Evolutionary conservation across 2,888 invertebrate species (phyloP), one percentile per base, ranked within the genome.

Genomic region (Parnassius apollo): DNA sequence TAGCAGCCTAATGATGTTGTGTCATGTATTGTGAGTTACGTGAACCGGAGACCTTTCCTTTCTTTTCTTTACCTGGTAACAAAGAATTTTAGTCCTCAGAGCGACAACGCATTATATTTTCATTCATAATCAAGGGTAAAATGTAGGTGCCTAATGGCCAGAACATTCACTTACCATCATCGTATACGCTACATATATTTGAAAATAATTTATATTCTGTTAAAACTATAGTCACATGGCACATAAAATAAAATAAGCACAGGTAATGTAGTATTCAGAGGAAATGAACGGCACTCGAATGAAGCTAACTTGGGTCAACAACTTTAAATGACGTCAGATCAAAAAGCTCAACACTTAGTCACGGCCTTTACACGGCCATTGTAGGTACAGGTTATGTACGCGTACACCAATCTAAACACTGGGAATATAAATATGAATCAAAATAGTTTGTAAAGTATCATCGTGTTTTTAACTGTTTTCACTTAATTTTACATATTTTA

Each of bases 311-410:
- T 76, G 67, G 81, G 80, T 82, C 81, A 82, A 78, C 76, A 79
- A 78, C 81, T 74, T 75, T 55, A 65, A 60, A 74, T 83, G 81
- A 82, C 79, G 80, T 80, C 81, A 82, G 69, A 68, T 66, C 71
- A 74, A 71, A 80, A 74, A 77, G 71, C 69, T 75, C 69, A 46
- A 61, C 66, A 66, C 67, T 69, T 71, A 70, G 69, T 74, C 70
- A 70, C 66, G 67, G 69, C 61, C 66, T 64, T 63, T 69, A 68
- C 65, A 65, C 66, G 59, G 55, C 61, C 61, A 68, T 68, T 64
- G 62, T 65, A 63, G 59, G 65, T 66, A 65, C 45, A 52, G 49
- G 65, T 64, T 62, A 61, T 63, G 59, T 63, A 58, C 62, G 58
- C 48, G n/a, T 62, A 57, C 57, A 57, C 66, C 52, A 61, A 35